Evolutionary conservation across 2,113 vertebrate genomes (phyloP).

Genomic region (Tiliqua scincoides): DNA sequence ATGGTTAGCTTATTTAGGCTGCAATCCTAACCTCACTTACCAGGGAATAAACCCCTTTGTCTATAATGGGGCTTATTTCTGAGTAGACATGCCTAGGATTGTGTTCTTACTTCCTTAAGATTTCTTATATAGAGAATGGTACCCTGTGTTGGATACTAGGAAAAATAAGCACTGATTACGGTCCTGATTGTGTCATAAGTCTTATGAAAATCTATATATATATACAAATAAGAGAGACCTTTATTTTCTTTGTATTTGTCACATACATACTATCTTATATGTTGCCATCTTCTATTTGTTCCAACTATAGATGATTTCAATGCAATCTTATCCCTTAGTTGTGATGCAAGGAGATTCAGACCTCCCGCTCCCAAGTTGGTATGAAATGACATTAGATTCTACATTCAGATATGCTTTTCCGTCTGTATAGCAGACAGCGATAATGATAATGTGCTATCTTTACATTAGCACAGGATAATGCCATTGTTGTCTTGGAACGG

Average conservation of each 20-base stretch:
- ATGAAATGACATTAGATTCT: not conserved
- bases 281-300: not conserved
- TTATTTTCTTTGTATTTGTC: not conserved
- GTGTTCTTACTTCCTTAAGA: not conserved
- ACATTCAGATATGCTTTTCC: not conserved
- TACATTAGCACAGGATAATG: not conserved
- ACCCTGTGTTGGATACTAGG: not conserved
- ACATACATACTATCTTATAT: not conserved
- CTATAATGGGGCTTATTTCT: too few relatives aligned
- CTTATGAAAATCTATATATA: not conserved
- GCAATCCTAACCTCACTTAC: too few relatives aligned
- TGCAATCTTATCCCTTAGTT: not conserved
- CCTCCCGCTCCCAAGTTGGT: not conserved
- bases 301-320: not conserved
- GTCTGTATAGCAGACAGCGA: not conserved
- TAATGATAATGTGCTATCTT: conserved; percentile 19
- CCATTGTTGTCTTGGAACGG: not conserved
- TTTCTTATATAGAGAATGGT: not conserved
- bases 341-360: not conserved
- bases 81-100: too few relatives aligned
- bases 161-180: not conserved
- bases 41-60: too few relatives aligned
- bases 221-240: not conserved
- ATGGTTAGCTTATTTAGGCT: conserved; percentile 7
- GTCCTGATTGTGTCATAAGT: not conserved